Percentiles rank a stretch among this genome's conserved stretches.
Conservation (phyloP, 2,797 vertebrate species). For the Sebastes goodei region DNA sequence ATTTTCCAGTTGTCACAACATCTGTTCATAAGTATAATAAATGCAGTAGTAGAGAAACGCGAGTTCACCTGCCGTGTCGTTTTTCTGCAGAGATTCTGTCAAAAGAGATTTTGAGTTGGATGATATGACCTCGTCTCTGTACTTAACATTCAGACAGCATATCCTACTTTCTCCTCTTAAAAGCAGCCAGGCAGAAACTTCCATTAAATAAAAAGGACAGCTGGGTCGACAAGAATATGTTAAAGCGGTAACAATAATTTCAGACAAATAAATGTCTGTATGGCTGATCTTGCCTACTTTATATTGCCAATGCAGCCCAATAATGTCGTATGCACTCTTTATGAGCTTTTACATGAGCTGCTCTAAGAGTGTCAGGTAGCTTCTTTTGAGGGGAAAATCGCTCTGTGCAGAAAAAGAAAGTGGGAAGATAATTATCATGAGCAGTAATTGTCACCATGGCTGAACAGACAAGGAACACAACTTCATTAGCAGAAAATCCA, state of each 20-base stretch:
- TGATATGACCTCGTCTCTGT: not conserved
- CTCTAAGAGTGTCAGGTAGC: not conserved
- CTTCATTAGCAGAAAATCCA: not conserved
- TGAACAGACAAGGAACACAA: not conserved
- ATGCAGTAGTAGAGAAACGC: not conserved
- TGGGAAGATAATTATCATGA: slow-evolving; percentile 2
- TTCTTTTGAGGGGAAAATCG: not conserved
- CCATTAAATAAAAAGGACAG: not conserved
- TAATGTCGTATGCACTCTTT: not conserved
- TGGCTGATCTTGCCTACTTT: not conserved
- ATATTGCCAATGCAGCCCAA: not conserved
- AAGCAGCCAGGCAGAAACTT: not conserved
- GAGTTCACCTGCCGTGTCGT: not conserved
- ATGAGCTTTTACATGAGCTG: not conserved
- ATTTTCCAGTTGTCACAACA: not conserved
- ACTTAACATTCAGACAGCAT: not conserved
- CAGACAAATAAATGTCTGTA: not conserved
- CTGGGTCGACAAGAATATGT: not conserved
- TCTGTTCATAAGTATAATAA: no score
- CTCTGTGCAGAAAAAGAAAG: not conserved
- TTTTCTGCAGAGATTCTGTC: not conserved
- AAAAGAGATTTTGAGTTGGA: not conserved
- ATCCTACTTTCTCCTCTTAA: not conserved
- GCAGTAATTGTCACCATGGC: not conserved
- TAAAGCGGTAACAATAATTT: no score